Percentiles rank a stretch among this genome's conserved stretches.
Conservation (phyloP, 2,113 vertebrate species). For the Syngnathoides biaculeatus region DNA sequence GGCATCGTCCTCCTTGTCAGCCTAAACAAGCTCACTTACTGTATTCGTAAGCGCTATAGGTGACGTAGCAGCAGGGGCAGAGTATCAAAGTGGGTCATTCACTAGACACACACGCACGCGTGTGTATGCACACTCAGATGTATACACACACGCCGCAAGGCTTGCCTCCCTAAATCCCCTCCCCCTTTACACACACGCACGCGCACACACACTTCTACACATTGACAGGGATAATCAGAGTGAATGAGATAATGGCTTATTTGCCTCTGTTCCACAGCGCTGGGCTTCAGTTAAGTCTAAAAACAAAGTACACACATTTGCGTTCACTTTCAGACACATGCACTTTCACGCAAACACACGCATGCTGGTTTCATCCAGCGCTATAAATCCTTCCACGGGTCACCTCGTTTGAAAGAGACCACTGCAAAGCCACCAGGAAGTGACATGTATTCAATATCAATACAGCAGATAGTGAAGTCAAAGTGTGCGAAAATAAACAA, state of each 20-base stretch:
- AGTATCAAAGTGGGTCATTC: constrained; percentile 61
- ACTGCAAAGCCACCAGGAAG: not conserved
- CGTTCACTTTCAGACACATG: constrained; percentile 2
- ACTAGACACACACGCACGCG: constrained; percentile 12
- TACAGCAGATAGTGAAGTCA: constrained; percentile 21
- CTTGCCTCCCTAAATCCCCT: constrained; percentile 37
- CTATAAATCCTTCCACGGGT: constrained; percentile 51
- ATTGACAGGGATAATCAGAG: constrained; percentile 15
- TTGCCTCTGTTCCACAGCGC: constrained; percentile 10
- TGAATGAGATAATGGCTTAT: constrained; percentile 43
- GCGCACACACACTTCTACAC: constrained; percentile 17
- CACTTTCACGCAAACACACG: not conserved
- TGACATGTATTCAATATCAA: not conserved
- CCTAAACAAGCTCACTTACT: not conserved
- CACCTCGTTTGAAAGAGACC: constrained; percentile 48
- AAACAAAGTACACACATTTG: not conserved
- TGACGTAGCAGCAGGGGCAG: constrained; percentile 34
- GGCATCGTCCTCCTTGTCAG: not conserved
- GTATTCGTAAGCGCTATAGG: constrained; percentile 26
- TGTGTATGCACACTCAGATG: not conserved
- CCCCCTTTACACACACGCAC: constrained; percentile 36
- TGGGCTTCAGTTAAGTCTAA: constrained; percentile 33
- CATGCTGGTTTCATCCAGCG: constrained; percentile 43
- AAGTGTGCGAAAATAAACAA: not conserved
- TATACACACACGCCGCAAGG: constrained; percentile 27